Evolutionary conservation across 2,797 vertebrate genomes (phyloP).

Genomic region (Chiropotes sagulatus): DNA sequence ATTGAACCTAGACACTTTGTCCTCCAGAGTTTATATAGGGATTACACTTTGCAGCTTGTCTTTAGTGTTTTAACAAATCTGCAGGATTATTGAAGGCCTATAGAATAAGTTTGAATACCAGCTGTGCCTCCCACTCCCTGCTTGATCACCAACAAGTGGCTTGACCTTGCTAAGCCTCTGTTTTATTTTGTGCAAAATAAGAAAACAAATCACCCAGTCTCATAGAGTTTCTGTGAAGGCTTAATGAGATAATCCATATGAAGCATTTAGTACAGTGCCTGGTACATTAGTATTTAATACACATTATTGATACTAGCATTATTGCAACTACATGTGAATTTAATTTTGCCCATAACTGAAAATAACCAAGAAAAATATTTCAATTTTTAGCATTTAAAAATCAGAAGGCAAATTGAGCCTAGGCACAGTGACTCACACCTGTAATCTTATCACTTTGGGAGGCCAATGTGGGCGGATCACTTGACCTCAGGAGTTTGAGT

Average conservation of each 20-base stretch:
- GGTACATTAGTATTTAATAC: neutral
- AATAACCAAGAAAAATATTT: neutral
- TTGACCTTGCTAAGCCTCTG: neutral
- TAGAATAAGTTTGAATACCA: neutral
- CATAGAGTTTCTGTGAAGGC: neutral
- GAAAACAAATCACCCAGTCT: neutral
- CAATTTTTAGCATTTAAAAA: slow-evolving; percentile 4
- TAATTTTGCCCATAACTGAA: neutral
- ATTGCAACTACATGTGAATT: neutral
- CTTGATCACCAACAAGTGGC: neutral
- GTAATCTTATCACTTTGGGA: neutral
- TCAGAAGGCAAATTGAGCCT: neutral
- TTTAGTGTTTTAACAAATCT: neutral
- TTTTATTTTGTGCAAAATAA: slow-evolving; percentile 27
- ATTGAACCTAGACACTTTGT: neutral
- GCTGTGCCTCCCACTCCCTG: neutral
- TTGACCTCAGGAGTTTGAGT: neutral
- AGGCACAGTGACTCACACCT: neutral
- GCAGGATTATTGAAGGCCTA: neutral
- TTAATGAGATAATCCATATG: neutral
- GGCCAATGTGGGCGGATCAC: neutral
- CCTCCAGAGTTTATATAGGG: neutral
- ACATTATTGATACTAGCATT: neutral
- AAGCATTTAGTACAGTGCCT: neutral
- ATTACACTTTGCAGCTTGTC: neutral